Evolutionary conservation across 2,888 invertebrate genomes (phyloP), one percentile per base, ranked within the genome.

Genomic region (Heteropelma amictum): DNA sequence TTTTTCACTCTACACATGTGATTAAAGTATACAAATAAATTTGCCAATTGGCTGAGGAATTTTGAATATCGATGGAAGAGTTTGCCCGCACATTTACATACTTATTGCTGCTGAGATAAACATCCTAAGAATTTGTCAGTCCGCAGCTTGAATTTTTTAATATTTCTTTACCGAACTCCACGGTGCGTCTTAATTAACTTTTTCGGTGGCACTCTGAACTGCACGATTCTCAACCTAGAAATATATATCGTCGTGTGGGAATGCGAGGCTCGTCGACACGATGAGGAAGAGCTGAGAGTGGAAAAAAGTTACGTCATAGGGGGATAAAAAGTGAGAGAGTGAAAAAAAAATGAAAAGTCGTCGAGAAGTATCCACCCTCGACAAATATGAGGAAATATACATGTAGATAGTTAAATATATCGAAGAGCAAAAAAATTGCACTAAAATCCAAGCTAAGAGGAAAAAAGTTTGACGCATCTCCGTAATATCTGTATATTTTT

Each of bases 201-300:
- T 54, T 19, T n/a, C n/a, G 21, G 7, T 12, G 12, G 21, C 12
- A 12, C 35, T 35, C 3, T 6, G 5, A 21, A n/a, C 23, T 21
- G 19, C 33, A 17, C n/a, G 33, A 7, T 30, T 45, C 45, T 14
- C 14, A n/a, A 28, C 19, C 51, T 23, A 35, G 28, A 28, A 65
- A 67, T 60, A 60, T 33, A n/a, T n/a, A 33, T n/a, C 3, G 65
- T 72, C 65, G 58, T 53, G 72, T 58, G 64, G 30, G 51, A 19
- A 5, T 19, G 21, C 45, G 28, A 49, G 28, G 14, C 21, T 49
- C 21, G 17, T 40, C 14, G 40, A 14, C 21, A 12, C 3, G 28
- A 40, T 26, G 38, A 45, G 60, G 42, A 47, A 47, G 35, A 21
- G n/a, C 21, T 1, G 61, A 26, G 49, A 28, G 42, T 23, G 53